Conservation (phyloP, 2,113 vertebrate species). For the Epinephelus fuscoguttatus region DNA sequence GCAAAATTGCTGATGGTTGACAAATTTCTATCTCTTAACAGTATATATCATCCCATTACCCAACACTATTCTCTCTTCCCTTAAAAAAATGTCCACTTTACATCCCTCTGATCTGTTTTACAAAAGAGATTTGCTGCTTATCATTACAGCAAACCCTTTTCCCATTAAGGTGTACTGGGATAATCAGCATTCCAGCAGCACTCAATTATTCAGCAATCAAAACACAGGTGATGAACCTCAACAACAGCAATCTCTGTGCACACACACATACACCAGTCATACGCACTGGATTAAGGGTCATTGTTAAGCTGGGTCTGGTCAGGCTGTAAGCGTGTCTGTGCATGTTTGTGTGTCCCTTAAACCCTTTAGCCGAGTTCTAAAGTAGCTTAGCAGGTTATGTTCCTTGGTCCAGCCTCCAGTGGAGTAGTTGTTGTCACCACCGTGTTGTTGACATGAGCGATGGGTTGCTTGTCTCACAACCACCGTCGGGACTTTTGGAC, state of each 20-base stretch:
- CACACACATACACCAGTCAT: conserved; percentile 39
- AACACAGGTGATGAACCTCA: conserved; percentile 33
- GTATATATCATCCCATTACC: neutral
- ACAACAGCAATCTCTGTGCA: conserved; percentile 25
- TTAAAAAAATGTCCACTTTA: neutral
- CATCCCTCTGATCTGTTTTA: neutral
- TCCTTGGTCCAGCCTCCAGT: conserved; percentile 52
- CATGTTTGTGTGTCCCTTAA: conserved; percentile 63
- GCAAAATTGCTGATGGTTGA: neutral
- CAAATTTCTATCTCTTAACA: neutral
- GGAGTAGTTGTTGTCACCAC: conserved; percentile 16
- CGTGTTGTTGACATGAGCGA: conserved; percentile 41
- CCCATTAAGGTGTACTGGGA: neutral
- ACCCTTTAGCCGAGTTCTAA: conserved; percentile 78
- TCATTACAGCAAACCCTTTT: neutral
- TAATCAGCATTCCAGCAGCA: neutral
- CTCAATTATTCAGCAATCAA: conserved; percentile 14
- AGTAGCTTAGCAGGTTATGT: conserved; percentile 79
- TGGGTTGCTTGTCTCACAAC: neutral
- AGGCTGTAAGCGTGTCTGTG: conserved; percentile 33
- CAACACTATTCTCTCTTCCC: neutral
- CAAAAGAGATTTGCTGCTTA: neutral
- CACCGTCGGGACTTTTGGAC: conserved; percentile 2
- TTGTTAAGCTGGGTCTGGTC: conserved; percentile 62
- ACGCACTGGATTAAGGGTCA: conserved; percentile 70